Evolutionary conservation across 2,888 invertebrate genomes (phyloP), one percentile per base, ranked within the genome.

Genomic region (Eilema caniola): DNA sequence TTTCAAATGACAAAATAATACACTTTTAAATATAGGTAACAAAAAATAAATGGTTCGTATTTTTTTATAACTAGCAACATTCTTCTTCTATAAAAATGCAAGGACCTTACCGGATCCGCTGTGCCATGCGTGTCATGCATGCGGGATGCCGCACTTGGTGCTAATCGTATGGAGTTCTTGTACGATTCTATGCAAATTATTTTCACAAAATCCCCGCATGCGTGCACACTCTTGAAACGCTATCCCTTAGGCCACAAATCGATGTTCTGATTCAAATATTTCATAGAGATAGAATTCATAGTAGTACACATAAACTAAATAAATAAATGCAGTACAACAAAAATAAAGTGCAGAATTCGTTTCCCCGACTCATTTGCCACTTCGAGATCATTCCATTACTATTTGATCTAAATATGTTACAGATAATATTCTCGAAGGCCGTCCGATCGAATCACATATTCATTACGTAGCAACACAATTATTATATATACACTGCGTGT

Each of bases 241-340:
- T 33, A 33, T 7, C 8, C 33, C 12, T 37, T 41, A 41, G 41
- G 41, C 41, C 41, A 14, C 12, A 11, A 37, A 37, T 41, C 41
- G 41, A 41, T 16, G 16, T 41, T 41, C 41, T 41, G 41, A 41
- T 41, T 16, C 16, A 41, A 53, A 24, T 12, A 23, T 3, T 65
- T 69, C 12, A 25, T 57, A 28, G 47, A 62, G 8, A 68, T 72
- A 78, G 41, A 31, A 62, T 12, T 60, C 8, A 68, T 7, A 25
- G 71, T 69, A 73, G 24, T 10, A 47, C 31, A 31, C 37, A 47
- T 41, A 25, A 65, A 25, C 20, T 61, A 60, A 57, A 62, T 64
- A 65, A 69, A 77, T 73, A 74, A 80, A 80, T 80, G 81, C 79
- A 71, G 56, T 67, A 60, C 62, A 64, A 66, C 24, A 70, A 61